phyloP scores from a whole-genome alignment of 1,140 invertebrate species.

The Melanaphis sacchari region DNA sequence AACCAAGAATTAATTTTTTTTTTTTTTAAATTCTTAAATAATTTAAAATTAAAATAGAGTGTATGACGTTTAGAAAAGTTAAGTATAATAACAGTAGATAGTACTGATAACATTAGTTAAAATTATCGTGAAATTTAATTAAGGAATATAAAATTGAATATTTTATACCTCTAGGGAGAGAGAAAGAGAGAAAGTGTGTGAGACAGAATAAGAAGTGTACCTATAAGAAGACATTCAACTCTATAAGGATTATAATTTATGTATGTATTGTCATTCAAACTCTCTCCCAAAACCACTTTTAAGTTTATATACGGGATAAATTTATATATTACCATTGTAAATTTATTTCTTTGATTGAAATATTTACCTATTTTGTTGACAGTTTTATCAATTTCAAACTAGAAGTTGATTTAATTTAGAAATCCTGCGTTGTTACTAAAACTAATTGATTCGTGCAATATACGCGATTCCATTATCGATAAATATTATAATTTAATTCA shows the following conservation, averaged over 20 bases:
- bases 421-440: not conserved
- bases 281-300: not conserved
- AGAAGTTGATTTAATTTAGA: not conserved
- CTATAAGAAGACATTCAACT: not conserved
- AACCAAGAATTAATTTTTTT: not conserved
- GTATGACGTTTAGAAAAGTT: not conserved
- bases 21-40: not conserved
- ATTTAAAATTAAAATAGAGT: not conserved
- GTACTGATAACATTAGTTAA: not conserved
- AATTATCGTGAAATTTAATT: not conserved
- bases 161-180: not conserved
- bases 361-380: constrained; percentile 8
- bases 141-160: not conserved
- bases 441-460: not conserved
- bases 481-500: not conserved
- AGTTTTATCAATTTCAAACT: constrained; percentile 15
- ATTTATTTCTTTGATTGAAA: not conserved
- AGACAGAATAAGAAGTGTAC: not conserved
- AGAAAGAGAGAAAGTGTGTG: not conserved
- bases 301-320: not conserved
- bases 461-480: not conserved
- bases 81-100: not conserved
- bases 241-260: not conserved
- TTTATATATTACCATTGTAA: not conserved
- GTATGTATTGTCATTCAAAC: not conserved